Conservation (phyloP, 2,113 vertebrate genomes). For the Corydoras maculifer region DNA sequence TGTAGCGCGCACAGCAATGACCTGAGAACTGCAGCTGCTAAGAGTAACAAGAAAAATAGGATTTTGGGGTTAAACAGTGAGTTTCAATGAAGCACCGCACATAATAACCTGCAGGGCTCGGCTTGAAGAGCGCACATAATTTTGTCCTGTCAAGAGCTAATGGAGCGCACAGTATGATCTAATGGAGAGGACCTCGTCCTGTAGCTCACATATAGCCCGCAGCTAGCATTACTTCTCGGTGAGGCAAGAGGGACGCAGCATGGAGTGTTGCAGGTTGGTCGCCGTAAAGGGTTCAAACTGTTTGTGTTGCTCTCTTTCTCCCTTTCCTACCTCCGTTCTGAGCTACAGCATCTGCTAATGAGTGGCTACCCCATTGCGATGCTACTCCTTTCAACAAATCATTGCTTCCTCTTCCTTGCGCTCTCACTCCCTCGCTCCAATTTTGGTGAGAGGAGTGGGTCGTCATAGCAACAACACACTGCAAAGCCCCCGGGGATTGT, state of each 20-base stretch:
- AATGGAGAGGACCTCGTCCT: conserved; percentile 18
- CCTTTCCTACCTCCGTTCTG: too few relatives aligned
- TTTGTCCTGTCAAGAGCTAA: conserved; percentile 25
- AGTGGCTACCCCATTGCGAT: conserved; percentile 16
- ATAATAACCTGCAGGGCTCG: conserved; percentile 17
- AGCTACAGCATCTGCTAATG: conserved; percentile 24
- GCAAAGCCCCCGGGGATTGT: conserved; percentile 50
- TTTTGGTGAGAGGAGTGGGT: conserved; percentile 47
- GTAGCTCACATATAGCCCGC: not conserved
- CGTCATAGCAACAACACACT: conserved; percentile 54
- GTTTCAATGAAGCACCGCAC: not conserved
- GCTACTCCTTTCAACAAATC: conserved; percentile 21
- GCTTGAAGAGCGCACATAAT: conserved; percentile 16
- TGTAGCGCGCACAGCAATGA: not conserved
- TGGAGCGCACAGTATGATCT: conserved; percentile 30
- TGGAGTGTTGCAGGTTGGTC: not conserved
- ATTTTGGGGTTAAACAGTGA: conserved; percentile 9
- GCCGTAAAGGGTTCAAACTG: conserved; percentile 12
- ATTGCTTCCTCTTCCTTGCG: conserved; percentile 17
- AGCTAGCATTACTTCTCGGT: conserved; percentile 6
- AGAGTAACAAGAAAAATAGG: not conserved
- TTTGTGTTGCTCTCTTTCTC: not conserved
- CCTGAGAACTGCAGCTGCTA: not conserved
- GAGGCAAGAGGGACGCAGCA: not conserved
- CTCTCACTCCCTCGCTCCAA: conserved; percentile 36